Evolutionary conservation across 2,888 invertebrate genomes (phyloP), one percentile per base, ranked within the genome.

Genomic region (Camponotus fellah): DNA sequence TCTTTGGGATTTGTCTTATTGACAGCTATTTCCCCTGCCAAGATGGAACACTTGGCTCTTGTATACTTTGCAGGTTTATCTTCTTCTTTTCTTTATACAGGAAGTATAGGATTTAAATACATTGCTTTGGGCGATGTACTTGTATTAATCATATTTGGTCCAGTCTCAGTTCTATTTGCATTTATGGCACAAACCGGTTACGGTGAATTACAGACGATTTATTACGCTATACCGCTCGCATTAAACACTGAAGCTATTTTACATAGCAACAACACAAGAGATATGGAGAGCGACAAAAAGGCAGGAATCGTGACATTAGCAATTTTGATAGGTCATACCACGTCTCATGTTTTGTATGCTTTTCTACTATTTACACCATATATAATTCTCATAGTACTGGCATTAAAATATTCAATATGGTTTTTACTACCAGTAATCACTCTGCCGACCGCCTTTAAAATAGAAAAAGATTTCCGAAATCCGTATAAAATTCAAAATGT

Each of bases 51-150:
- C 94, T 95, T 99, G 90, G 99, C 99, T 8, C 95, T 99, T 68
- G 98, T 99, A 0, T 99, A 99, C 94, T 99, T 99, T 95, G 99
- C 99, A 81, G 99, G 99, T 1, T 95, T 99, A 79, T 99, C 99
- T 40, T 98, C 98, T 77, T 99, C 99, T 88, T 99, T 99, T 95
- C 96, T 99, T n/a, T 99, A 99, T 93, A 99, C 99, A 0, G 99
- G 99, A 82, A 99, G 99, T 69, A 98, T 99, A 91, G 99, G 99
- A 84, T 96, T 99, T 82, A 99, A 99, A 95, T 99, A 99, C 93
- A 98, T 99, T 92, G 99, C 99, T 3, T 95, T 99, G 68, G 99
- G 99, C 76, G 99, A 99, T 95, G 97, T 99, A 76, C 95, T 99
- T 88, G 97, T 99, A 92, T 96, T 99, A 92, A 97, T 99, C 84